A percentile compares a stretch with the other conserved stretches of the same genome.
Conservation (phyloP, 2,888 invertebrate species). For the Sarcophaga caerulescens region DNA sequence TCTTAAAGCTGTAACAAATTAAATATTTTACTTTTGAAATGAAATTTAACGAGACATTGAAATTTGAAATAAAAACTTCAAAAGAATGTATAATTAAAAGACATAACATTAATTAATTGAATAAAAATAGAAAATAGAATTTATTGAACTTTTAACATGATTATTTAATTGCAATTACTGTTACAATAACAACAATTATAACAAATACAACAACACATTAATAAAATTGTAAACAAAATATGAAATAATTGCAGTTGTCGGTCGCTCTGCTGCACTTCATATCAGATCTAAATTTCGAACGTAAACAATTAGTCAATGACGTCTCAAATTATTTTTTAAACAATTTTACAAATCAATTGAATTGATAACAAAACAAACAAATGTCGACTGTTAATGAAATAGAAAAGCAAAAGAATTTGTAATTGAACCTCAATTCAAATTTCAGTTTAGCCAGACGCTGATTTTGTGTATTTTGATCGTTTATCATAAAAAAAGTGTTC, state of each 20-base stretch:
- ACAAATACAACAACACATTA: neutral
- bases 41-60: neutral
- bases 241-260: neutral
- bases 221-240: neutral
- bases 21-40: too few species aligned
- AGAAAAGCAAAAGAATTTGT: constrained; percentile 1
- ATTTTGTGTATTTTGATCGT: constrained; percentile 27
- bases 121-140: constrained; percentile 29
- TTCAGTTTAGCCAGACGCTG: constrained; percentile 57
- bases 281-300: constrained; percentile 77
- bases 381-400: too few species aligned
- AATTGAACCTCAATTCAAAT: constrained; percentile 35
- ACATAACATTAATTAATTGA: neutral
- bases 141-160: constrained; percentile 51
- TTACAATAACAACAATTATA: constrained; percentile 56
- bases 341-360: constrained; percentile 37
- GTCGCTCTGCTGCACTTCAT: constrained; percentile 72
- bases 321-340: constrained; percentile 27
- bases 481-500: too few species aligned
- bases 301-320: constrained; percentile 69
- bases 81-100: constrained; percentile 24
- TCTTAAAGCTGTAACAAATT: too few species aligned
- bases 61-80: neutral
- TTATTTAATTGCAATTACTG: constrained; percentile 70
- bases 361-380: neutral